Percentiles rank a stretch among this genome's conserved stretches.
These are phyloP conservation scores for Sipha flava DNA, from an alignment of 1,140 invertebrate genomes.

Conservation along the genomic window DNA sequence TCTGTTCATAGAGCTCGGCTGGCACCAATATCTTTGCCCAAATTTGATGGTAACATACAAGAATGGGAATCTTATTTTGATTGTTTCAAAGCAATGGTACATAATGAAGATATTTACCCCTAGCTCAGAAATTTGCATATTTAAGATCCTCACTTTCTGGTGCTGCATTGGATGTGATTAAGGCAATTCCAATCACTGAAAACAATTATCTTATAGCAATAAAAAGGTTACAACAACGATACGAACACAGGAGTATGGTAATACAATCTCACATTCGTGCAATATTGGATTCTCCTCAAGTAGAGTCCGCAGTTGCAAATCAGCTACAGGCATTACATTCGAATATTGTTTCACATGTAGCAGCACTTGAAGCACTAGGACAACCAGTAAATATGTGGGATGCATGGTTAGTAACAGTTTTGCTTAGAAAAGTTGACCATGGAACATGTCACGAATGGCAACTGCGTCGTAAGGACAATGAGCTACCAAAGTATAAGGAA, in stretches of 20 bases:
- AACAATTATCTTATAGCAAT: not conserved
- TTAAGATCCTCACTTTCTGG: not conserved
- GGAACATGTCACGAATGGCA: not conserved
- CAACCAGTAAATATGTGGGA: not conserved
- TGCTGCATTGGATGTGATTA: not conserved
- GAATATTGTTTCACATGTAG: not conserved
- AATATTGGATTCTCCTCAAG: not conserved
- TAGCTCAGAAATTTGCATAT: not conserved
- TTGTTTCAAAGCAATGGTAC: not conserved
- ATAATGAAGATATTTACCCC: not conserved
- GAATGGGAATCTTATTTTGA: not conserved
- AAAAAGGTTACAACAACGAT: not conserved
- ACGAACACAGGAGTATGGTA: not conserved
- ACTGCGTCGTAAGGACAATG: not conserved
- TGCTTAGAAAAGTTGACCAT: not conserved
- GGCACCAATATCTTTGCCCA: not conserved
- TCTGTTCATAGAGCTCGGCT: too few species aligned
- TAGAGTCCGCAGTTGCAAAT: not conserved
- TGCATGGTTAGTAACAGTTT: not conserved
- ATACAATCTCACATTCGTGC: not conserved
- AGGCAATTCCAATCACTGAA: not conserved
- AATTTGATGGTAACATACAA: not conserved
- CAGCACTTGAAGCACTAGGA: not conserved
- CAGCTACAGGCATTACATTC: not conserved
- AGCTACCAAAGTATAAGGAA: not conserved